Base-by-base conservation (phyloP, 1,140 invertebrate species). In the Elymnias hypermnestra region DNA sequence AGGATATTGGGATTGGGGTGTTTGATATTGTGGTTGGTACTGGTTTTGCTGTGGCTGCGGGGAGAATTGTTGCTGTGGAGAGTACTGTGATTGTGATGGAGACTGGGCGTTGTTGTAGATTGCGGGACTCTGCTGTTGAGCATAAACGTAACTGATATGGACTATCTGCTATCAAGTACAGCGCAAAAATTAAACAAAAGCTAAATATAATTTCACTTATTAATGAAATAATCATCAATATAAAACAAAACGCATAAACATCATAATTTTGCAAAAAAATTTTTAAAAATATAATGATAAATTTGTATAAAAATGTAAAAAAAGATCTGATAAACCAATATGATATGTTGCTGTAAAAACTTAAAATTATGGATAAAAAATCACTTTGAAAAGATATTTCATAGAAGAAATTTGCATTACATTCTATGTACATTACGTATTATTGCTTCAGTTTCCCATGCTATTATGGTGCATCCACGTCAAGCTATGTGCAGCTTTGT, bases 71-170 rank as follows among this genome's bases (percentile, higher is more conserved):
- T 71, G 67, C 43, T 74, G 83, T 57, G 65, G 64, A 47, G 76
- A 76, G 46, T 73, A 70, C 51, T 81, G 67, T 29, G 67, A 72
- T 43, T 83, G 78, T 13, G 68, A 60, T 39, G 82, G 81, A 36
- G 87, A 75, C 52, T 86, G 85, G 42, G 77, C 86, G 72, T 73
- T 74, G 77, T 78, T 82, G 74, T 83, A 57, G 71, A 62, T 69
- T 63, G 72, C 75, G 42, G 73, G 77, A 54, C 60, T 73, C 64
- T 83, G 77, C 79, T 82, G 77, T 73, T 50, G 74, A 63, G 67
- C 56, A 63, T 58, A 66, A 54, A 49, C 33, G 31, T 37, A 42
- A 49, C 39, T 21, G 14, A 43, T 37, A 28, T 43, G 39, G 47
- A 35, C 39, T 13, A 36, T 19, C 12, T 23, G 23, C 36, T 46